These are phyloP conservation scores for Mallotus villosus DNA, from an alignment of 2,797 vertebrate species.

Conservation along the genomic window DNA sequence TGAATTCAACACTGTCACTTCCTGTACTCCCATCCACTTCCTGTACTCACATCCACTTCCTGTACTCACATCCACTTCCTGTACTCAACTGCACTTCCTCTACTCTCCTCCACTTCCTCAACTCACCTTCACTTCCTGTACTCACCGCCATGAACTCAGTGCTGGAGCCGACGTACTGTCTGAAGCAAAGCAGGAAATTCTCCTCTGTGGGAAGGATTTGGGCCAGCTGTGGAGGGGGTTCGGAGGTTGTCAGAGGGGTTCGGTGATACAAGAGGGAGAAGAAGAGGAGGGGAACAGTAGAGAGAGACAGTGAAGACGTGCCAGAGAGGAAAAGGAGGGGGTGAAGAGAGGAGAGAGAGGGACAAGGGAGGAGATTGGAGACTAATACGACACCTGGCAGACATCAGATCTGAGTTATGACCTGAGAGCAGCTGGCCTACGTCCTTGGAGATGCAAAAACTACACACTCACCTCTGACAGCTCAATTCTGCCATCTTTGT, in stretches of 20 bases:
- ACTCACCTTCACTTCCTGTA: slow-evolving; percentile 29
- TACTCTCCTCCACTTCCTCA: not conserved
- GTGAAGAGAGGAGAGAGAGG: not conserved
- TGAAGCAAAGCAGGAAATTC: slow-evolving; percentile 95
- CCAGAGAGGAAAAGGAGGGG: not conserved
- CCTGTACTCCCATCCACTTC: slow-evolving; percentile 23
- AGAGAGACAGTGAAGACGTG: not conserved
- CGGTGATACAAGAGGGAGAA: not conserved
- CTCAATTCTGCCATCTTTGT: slow-evolving; percentile 93
- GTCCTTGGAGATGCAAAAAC: not conserved
- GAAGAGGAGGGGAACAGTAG: not conserved
- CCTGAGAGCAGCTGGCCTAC: not conserved
- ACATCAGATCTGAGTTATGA: not conserved
- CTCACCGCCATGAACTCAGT: slow-evolving; percentile 94
- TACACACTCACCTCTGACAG: slow-evolving; percentile 88
- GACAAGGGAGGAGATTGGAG: slow-evolving; percentile 11
- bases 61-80: slow-evolving; percentile 22
- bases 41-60: not conserved
- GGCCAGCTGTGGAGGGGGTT: slow-evolving; percentile 77
- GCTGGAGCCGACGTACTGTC: slow-evolving; percentile 92
- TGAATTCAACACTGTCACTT: not conserved
- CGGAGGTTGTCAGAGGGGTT: slow-evolving; percentile 6
- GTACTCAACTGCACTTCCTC: not conserved
- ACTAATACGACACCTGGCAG: not conserved
- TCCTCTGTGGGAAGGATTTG: slow-evolving; percentile 97